These are phyloP conservation scores for Noctua janthe DNA, from an alignment of 2,888 invertebrate species.

Conservation along the genomic window DNA sequence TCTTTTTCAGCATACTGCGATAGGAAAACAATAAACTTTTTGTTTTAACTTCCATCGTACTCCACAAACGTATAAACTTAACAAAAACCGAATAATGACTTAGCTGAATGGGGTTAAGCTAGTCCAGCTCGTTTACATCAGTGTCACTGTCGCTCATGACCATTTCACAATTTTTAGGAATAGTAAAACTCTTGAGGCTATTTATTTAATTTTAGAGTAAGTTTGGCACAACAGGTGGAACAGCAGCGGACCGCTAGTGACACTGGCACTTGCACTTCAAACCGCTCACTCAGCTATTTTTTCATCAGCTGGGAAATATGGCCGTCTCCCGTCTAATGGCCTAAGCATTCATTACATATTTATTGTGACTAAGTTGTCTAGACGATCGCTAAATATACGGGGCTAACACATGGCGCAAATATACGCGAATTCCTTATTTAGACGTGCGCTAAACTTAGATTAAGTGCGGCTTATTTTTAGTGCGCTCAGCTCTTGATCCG, in stretches of 20 bases:
- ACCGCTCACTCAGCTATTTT: background rate
- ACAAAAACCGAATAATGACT: background rate
- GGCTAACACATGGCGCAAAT: constrained; percentile 59
- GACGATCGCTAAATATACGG: constrained; percentile 66
- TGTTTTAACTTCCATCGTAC: background rate
- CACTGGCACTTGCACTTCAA: too few species aligned
- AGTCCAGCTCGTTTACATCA: background rate
- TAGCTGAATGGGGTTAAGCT: background rate
- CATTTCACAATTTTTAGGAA: background rate
- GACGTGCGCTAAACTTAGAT: constrained; percentile 69
- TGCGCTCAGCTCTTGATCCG: constrained; percentile 54
- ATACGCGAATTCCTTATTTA: constrained; percentile 69
- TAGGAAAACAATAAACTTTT: too few species aligned
- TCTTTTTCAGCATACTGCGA: too few species aligned
- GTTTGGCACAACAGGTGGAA: background rate
- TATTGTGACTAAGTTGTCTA: constrained; percentile 66
- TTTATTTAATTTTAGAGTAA: background rate
- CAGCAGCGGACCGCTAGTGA: background rate
- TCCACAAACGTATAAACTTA: background rate
- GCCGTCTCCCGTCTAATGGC: constrained; percentile 15
- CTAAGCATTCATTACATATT: constrained; percentile 65
- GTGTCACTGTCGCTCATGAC: too few species aligned
- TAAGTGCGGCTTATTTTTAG: constrained; percentile 68
- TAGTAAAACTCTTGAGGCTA: background rate
- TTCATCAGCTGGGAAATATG: constrained; percentile 11